Conservation (phyloP, 2,797 vertebrate species). For the Heteromormyrus szaboi region DNA sequence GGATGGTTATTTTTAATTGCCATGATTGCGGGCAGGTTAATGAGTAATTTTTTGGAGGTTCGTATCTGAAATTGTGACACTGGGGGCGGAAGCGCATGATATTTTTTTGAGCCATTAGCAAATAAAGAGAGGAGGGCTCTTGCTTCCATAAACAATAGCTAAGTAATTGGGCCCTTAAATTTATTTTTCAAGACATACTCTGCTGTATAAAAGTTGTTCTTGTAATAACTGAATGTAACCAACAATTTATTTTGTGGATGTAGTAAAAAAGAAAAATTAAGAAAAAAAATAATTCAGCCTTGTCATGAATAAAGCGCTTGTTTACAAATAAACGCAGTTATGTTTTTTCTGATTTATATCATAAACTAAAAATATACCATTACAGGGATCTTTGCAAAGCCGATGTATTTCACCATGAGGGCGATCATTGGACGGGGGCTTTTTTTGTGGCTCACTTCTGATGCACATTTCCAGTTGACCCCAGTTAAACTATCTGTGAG, state of each 20-base stretch:
- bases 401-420: neutral
- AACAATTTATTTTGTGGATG: neutral
- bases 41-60: conserved; percentile 33
- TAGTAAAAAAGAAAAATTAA: neutral
- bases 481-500: neutral
- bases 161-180: neutral
- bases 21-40: conserved; percentile 31
- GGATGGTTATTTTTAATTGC: conserved; percentile 40
- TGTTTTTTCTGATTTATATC: neutral
- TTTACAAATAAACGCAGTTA: neutral
- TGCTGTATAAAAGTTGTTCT: neutral
- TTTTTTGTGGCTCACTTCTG: neutral
- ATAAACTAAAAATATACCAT: neutral
- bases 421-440: neutral
- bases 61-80: conserved; percentile 21
- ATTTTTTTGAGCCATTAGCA: conserved; percentile 20
- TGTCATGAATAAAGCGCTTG: neutral
- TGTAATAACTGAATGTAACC: neutral
- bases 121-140: neutral
- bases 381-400: neutral
- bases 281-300: neutral
- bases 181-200: neutral
- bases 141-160: neutral
- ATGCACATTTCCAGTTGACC: neutral
- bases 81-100: conserved; percentile 21